phyloP scores from a whole-genome alignment of 2,888 invertebrate species.

The Cinara cedri region DNA sequence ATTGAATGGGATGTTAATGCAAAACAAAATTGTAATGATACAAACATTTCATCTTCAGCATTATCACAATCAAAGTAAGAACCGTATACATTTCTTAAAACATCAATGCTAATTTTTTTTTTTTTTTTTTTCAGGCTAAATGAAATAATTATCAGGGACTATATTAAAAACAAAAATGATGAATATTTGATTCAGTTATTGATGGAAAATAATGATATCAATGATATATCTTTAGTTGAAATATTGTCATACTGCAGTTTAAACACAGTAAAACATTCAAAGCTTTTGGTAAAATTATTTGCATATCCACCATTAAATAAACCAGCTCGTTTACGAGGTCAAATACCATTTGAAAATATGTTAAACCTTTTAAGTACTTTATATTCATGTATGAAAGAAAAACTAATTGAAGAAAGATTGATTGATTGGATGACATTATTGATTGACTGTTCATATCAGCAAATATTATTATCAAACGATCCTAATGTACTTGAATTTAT shows the following conservation, averaged over 20 bases:
- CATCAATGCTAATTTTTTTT: slow-evolving; percentile 12
- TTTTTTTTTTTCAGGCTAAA: slow-evolving; percentile 35
- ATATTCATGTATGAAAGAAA: slow-evolving; percentile 42
- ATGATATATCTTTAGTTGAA: slow-evolving; percentile 48
- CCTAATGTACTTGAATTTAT: slow-evolving; percentile 51
- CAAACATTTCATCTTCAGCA: slow-evolving; percentile 40
- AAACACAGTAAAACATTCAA: slow-evolving; percentile 31
- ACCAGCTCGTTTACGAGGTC: slow-evolving; percentile 35
- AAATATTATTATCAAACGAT: slow-evolving; percentile 50
- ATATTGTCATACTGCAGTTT: slow-evolving; percentile 48
- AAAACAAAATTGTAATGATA: slow-evolving; percentile 42
- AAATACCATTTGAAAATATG: slow-evolving; percentile 44
- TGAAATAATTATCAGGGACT: slow-evolving; percentile 43
- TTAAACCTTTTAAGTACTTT: slow-evolving; percentile 24
- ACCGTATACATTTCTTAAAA: neutral
- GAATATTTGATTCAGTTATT: slow-evolving; percentile 28
- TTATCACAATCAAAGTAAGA: slow-evolving; percentile 51
- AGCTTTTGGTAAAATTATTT: slow-evolving; percentile 44
- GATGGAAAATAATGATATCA: slow-evolving; percentile 38
- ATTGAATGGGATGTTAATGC: slow-evolving; percentile 46
- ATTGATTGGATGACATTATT: slow-evolving; percentile 52
- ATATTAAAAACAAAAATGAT: slow-evolving; percentile 44
- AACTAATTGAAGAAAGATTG: slow-evolving; percentile 41
- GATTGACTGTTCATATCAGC: slow-evolving; percentile 53
- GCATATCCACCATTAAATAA: slow-evolving; percentile 51